These are phyloP conservation scores for Battus philenor DNA, from an alignment of 1,140 invertebrate species.

Conservation along the genomic window DNA sequence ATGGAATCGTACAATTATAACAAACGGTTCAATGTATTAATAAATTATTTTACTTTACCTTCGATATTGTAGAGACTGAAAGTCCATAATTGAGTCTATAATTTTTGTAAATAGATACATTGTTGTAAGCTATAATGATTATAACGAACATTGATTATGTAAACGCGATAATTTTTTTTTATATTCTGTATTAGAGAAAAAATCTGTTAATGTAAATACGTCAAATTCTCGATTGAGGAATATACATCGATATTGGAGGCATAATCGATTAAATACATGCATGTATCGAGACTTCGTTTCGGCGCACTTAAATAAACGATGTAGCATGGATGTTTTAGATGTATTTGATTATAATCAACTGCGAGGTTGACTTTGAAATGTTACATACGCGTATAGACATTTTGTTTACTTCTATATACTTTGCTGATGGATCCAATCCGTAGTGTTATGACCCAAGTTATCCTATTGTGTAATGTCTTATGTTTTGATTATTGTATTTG, in stretches of 20 bases:
- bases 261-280: too few species aligned
- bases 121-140: conserved; percentile 68
- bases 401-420: conserved; percentile 10
- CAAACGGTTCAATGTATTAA: conserved; percentile 35
- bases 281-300: too few species aligned
- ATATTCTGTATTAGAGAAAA: conserved; percentile 66
- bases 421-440: conserved; percentile 17
- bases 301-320: too few species aligned
- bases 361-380: conserved; percentile 11
- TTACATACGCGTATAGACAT: neutral
- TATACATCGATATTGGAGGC: too few species aligned
- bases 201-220: conserved; percentile 56
- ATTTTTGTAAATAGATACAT: conserved; percentile 72
- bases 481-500: conserved; percentile 37
- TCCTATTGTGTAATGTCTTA: conserved; percentile 29
- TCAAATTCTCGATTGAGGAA: too few species aligned
- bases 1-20: conserved; percentile 67
- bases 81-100: conserved; percentile 73
- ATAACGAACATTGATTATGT: conserved; percentile 61
- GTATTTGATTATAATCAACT: conserved; percentile 19
- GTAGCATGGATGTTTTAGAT: conserved; percentile 23
- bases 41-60: too few species aligned
- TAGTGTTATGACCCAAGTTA: conserved; percentile 19
- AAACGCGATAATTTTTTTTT: conserved; percentile 69
- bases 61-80: conserved; percentile 70